These are phyloP conservation scores for Austrofundulus limnaeus DNA, from an alignment of 2,113 vertebrate genomes.

Conservation along the genomic window DNA sequence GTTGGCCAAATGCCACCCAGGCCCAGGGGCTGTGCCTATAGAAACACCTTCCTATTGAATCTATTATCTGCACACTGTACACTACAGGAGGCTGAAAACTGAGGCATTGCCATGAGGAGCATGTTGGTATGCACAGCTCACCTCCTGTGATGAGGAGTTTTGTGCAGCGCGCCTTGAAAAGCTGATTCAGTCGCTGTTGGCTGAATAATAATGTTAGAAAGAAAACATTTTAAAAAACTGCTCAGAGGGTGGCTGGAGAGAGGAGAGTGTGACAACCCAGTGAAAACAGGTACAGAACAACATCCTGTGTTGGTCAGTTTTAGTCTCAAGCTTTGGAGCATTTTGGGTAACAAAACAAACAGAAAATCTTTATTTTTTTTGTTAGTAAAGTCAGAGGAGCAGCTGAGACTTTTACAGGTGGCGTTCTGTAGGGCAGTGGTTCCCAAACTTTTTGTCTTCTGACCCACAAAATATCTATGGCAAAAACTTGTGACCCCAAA, in stretches of 20 bases:
- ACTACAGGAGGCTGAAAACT: constrained; percentile 8
- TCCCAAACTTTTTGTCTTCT: too few relatives aligned
- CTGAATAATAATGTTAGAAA: neutral
- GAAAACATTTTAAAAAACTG: constrained; percentile 7
- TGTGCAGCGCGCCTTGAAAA: constrained; percentile 29
- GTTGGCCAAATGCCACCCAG: constrained; percentile 25
- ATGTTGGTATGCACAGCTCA: constrained; percentile 28
- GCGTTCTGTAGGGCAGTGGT: too few relatives aligned
- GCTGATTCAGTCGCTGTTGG: constrained; percentile 44
- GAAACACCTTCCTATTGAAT: constrained; percentile 17
- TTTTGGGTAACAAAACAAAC: neutral
- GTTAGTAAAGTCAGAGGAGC: neutral
- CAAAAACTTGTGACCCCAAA: too few relatives aligned
- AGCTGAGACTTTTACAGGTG: too few relatives aligned
- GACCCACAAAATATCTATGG: too few relatives aligned
- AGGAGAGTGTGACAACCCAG: constrained; percentile 1
- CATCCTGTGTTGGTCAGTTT: neutral
- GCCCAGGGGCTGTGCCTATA: constrained; percentile 16
- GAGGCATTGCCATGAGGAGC: constrained; percentile 43
- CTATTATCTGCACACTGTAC: constrained; percentile 29
- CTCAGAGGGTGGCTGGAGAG: neutral
- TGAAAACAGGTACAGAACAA: neutral
- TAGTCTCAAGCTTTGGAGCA: too few relatives aligned
- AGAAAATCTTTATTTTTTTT: neutral
- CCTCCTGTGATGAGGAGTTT: constrained; percentile 23